Percentiles rank a stretch among this genome's conserved stretches.
Evolutionary conservation across 1,140 invertebrate species (phyloP).

Genomic region (Drosophila truncata): DNA sequence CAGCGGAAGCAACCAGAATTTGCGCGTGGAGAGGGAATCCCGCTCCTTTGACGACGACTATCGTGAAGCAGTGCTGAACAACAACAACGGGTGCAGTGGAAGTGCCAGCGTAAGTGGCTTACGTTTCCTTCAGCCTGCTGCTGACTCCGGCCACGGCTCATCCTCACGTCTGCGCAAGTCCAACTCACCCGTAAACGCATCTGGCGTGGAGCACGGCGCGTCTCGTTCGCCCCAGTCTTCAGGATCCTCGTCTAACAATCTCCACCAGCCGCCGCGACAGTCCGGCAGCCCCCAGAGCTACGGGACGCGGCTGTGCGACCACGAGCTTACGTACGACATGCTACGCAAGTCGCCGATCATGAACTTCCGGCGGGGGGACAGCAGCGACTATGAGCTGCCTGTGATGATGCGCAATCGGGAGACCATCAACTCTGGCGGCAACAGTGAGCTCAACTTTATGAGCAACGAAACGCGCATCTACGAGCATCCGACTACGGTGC

Average conservation of each 20-base stretch:
- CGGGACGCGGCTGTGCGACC: conserved; percentile 80
- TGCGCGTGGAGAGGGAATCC: conserved; percentile 75
- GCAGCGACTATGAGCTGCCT: conserved; percentile 63
- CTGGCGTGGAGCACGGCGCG: conserved; percentile 44
- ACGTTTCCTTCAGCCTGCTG: conserved; percentile 64
- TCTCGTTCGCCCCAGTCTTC: conserved; percentile 77
- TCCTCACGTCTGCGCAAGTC: conserved; percentile 47
- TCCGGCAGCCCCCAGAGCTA: conserved; percentile 78
- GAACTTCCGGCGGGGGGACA: conserved; percentile 75
- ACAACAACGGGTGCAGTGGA: conserved; percentile 42
- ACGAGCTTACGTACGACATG: conserved; percentile 83
- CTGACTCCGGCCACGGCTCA: conserved; percentile 16
- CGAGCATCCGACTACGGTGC: conserved; percentile 73
- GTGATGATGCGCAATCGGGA: conserved; percentile 71
- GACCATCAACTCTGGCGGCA: conserved; percentile 80
- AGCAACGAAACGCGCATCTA: conserved; percentile 80
- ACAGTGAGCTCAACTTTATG: conserved; percentile 82
- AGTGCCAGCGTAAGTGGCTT: conserved; percentile 11
- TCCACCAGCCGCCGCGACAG: conserved; percentile 58
- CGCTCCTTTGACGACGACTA: conserved; percentile 85
- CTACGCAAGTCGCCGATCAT: conserved; percentile 76
- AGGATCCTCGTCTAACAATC: conserved; percentile 74
- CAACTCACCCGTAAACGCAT: conserved; percentile 41
- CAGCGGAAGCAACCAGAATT: conserved; percentile 68
- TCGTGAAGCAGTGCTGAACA: conserved; percentile 67